Base-by-base conservation (phyloP, 2,888 invertebrate species). In the Phyllotreta cruciferae region DNA sequence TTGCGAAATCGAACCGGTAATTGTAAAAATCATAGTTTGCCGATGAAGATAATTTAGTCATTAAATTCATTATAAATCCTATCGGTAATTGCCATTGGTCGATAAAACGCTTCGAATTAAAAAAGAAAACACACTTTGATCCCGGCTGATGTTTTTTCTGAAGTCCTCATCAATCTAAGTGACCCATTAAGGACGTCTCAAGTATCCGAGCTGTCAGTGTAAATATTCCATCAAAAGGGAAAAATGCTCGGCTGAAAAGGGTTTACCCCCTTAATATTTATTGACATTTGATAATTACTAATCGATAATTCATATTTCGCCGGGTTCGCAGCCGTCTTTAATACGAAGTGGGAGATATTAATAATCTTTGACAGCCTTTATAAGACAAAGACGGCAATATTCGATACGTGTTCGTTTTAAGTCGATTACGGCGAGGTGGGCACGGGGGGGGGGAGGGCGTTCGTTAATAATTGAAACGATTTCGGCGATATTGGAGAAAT, bases 341-440 rank as follows among this genome's bases (percentile, higher is more conserved):
- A n/a, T n/a, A 36, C 24, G 63, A 64, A 55, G 63, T 64, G 63
- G 52, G 54, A 52, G 62, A 70, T 73, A 73, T 73, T 74, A 74
- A 74, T 74, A 74, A 73, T 73, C 73, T 73, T 74, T 74, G 74
- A 74, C 74, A 74, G 74, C 70, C 66, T 69, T 69, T 65, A 24
- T 24, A 74, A 74, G 71, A 73, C 73, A 74, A 74, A 74, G 73
- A 67, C 65, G 62, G 52, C 57, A 62, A 9, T 45, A 71, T 71
- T 71, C 73, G 70, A 73, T 73, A 73, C 68, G 69, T 70, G 72
- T 70, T 71, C 71, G 70, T 73, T 70, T 68, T 61, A 63, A 66
- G 60, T 56, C 62, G 60, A 53, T 65, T 57, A 24, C 1, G n/a
- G n/a, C n/a, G n/a, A n/a, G n/a, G n/a, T n/a, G 24, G 24, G 24